Conservation (phyloP, 2,113 vertebrate genomes). For the Phaetusa simplex region DNA sequence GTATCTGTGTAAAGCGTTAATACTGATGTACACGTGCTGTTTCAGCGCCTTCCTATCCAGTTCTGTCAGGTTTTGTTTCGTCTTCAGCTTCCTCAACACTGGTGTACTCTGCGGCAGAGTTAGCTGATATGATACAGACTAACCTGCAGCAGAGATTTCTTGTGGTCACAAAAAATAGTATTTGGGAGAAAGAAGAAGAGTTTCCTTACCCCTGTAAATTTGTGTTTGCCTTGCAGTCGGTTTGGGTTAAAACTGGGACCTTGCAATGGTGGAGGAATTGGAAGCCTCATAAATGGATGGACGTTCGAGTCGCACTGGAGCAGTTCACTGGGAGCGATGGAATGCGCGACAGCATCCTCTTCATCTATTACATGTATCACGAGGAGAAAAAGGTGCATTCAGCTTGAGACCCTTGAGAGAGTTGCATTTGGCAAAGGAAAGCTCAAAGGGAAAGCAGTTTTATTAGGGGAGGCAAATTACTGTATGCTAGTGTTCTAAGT, state of each 20-base stretch:
- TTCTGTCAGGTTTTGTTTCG: neutral
- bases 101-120: neutral
- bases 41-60: neutral
- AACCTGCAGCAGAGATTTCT: neutral
- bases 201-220: neutral
- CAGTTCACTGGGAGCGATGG: conserved; percentile 91
- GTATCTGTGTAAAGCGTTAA: neutral
- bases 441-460: neutral
- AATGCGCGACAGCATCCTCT: conserved; percentile 91
- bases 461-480: neutral
- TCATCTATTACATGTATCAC: conserved; percentile 91
- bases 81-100: neutral
- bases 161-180: neutral
- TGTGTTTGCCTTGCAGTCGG: conserved; percentile 75
- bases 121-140: neutral
- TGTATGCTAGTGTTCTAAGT: neutral
- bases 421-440: neutral
- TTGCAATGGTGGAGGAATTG: conserved; percentile 97
- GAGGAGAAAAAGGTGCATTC: conserved; percentile 92
- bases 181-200: neutral
- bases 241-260: conserved; percentile 95
- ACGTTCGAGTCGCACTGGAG: conserved; percentile 92
- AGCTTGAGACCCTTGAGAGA: neutral
- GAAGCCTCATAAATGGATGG: conserved; percentile 94
- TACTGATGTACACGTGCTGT: accelerated